phyloP scores from a whole-genome alignment of 2,888 invertebrate species.

The Apantesis nais region DNA sequence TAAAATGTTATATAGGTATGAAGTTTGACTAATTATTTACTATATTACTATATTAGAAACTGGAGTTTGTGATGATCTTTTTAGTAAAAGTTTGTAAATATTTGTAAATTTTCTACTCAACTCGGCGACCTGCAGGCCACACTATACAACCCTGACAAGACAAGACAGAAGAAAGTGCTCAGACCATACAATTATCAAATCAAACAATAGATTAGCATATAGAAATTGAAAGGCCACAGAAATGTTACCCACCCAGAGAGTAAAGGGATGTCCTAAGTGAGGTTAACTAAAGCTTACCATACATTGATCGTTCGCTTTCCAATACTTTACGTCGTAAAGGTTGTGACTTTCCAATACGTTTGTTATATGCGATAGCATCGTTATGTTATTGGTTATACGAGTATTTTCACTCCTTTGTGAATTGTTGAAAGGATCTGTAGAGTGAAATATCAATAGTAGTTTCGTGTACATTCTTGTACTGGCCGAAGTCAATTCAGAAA shows the following conservation, averaged over 20 bases:
- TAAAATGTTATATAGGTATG: neutral
- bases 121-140: neutral
- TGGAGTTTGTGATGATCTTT: too few species aligned
- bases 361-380: slow-evolving; percentile 63
- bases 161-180: slow-evolving; percentile 29
- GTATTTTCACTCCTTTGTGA: slow-evolving; percentile 69
- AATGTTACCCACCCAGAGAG: slow-evolving; percentile 37
- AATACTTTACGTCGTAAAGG: slow-evolving; percentile 68
- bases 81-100: neutral
- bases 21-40: too few species aligned
- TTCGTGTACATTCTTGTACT: slow-evolving; percentile 3
- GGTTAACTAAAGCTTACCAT: slow-evolving; percentile 54
- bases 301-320: slow-evolving; percentile 61
- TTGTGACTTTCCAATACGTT: slow-evolving; percentile 71
- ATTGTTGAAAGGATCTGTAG: slow-evolving; percentile 60
- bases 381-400: slow-evolving; percentile 60
- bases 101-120: neutral
- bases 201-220: slow-evolving; percentile 44
- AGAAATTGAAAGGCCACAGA: slow-evolving; percentile 44
- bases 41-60: too few species aligned
- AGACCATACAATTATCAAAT: slow-evolving; percentile 35
- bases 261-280: slow-evolving; percentile 43
- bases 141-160: neutral
- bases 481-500: neutral
- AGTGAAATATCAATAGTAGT: slow-evolving; percentile 12